phyloP scores from a whole-genome alignment of 2,888 invertebrate genomes.

The Eupithecia vulgata region DNA sequence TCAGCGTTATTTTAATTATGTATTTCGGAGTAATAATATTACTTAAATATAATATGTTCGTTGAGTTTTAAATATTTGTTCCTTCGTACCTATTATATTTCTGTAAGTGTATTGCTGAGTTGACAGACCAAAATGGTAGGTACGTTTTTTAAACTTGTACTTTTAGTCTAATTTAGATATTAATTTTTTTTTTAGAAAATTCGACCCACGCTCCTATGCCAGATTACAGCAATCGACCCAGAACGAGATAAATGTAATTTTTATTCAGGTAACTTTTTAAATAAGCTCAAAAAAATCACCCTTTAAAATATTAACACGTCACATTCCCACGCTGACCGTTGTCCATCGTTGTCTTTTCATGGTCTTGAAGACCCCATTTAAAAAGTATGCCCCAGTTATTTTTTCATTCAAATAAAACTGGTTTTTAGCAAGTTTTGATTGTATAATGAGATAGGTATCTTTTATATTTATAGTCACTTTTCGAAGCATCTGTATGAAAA shows the following conservation, averaged over 20 bases:
- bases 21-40: neutral
- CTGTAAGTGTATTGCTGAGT: neutral
- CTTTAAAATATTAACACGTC: slow-evolving; percentile 6
- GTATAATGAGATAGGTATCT: neutral
- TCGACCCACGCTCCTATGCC: neutral
- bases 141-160: neutral
- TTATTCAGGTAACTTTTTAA: too few relatives aligned
- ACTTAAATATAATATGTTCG: neutral
- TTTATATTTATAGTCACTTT: too few relatives aligned
- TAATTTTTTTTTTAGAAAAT: too few relatives aligned
- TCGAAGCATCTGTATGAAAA: neutral
- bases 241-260: too few relatives aligned
- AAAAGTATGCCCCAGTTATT: neutral
- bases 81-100: neutral
- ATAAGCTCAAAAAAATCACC: neutral
- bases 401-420: neutral
- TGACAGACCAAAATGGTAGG: neutral
- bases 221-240: neutral
- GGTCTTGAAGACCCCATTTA: slow-evolving; percentile 8
- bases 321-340: slow-evolving; percentile 20
- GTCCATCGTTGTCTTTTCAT: slow-evolving; percentile 5
- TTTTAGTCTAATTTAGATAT: neutral
- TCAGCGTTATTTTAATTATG: neutral
- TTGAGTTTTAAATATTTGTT: neutral
- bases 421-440: neutral